Base-by-base conservation (phyloP, 1,140 invertebrate genomes). In the Drosophila neocordata region DNA sequence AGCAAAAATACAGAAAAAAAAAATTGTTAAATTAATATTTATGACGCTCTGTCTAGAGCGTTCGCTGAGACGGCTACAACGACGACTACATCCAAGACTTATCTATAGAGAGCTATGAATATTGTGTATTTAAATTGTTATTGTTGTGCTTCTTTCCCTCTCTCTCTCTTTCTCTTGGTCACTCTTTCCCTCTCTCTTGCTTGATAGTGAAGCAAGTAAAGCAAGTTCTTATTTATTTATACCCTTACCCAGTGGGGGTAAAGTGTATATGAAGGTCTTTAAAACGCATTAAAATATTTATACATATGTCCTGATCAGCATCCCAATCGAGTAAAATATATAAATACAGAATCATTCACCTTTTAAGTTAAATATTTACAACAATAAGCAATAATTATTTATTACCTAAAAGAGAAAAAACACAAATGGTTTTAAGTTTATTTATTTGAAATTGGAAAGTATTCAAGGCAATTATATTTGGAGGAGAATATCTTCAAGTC, bases 21-120 rank as follows among this genome's bases (percentile, higher is more conserved):
- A 70, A 64, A 61, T 68, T 31, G 27, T 31, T 55, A 76, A 80
- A 89, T 77, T 79, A 69, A 87, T 88, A 88, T 88, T 88, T 87
- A 88, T 88, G 79, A 88, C 83, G 79, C 79, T 83, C 66, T 69
- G 61, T 79, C 76, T 79, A 77, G 41, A 48, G 41, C 41, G 37
- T 13, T 38, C 12, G 12, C n/a, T 63, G 84, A 79, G 79, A 63
- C 62, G 65, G 20, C 56, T 11, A 9, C 18, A 15, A 34, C 13
- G 20, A 35, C 57, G 61, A 61, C 48, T 18, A 59, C 52, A 64
- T 65, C 57, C 53, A 73, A 65, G 69, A 87, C 70, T 88, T 83
- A 88, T 87, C 82, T 79, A 71, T 52, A 62, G 18, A 59, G 20
- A 62, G 51, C 66, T 74, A 51, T 38, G 38, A 57, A 65, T 58